Percentiles rank a stretch among this genome's conserved stretches.
These are phyloP conservation scores for Alethe diademata DNA, from an alignment of 2,113 vertebrate genomes.

Conservation along the genomic window DNA sequence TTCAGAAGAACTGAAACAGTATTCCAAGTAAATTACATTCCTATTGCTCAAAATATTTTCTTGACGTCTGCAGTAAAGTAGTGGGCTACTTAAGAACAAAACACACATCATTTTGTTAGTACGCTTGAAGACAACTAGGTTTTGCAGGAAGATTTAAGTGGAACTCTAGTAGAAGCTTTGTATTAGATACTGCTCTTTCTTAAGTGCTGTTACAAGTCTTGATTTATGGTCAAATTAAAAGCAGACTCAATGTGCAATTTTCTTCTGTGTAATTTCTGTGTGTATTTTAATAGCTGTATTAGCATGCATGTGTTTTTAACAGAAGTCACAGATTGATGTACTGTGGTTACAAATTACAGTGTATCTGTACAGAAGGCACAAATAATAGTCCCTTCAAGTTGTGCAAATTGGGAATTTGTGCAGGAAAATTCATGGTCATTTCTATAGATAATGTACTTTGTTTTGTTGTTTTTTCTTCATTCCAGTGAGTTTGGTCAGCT, in stretches of 20 bases:
- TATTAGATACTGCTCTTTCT: not conserved
- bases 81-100: not conserved
- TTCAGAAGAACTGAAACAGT: conserved; percentile 94
- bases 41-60: not conserved
- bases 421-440: not conserved
- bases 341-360: not conserved
- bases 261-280: not conserved
- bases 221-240: not conserved
- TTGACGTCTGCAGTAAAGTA: not conserved
- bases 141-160: not conserved
- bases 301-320: not conserved
- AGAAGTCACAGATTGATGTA: not conserved
- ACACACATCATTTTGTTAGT: not conserved
- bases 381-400: not conserved
- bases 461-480: not conserved
- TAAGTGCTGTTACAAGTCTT: not conserved
- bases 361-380: not conserved
- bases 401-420: not conserved
- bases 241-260: not conserved
- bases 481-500: conserved; percentile 93
- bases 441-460: not conserved
- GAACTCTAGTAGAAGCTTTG: not conserved
- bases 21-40: conserved; percentile 84
- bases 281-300: not conserved
- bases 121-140: not conserved